phyloP scores from a whole-genome alignment of 2,888 invertebrate species.

The Masnerella sp. region DNA sequence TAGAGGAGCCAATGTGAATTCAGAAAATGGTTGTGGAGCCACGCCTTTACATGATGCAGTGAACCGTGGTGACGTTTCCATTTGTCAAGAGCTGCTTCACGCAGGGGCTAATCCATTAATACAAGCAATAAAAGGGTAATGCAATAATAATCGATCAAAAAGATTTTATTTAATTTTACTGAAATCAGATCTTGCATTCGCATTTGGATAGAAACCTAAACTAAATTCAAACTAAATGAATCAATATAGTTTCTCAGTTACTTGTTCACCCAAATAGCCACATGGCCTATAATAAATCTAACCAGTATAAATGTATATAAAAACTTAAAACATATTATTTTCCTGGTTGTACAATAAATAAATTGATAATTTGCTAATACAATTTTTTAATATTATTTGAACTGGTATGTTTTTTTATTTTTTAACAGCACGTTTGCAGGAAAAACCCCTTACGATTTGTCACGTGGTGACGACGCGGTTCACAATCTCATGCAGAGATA shows the following conservation, averaged over 20 bases:
- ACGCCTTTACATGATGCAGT: constrained; percentile 83
- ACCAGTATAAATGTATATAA: too few species aligned
- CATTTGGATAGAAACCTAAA: too few species aligned
- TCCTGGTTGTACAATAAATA: too few species aligned
- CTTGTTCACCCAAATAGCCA: too few species aligned
- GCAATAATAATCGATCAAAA: constrained; percentile 4
- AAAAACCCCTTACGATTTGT: constrained; percentile 74
- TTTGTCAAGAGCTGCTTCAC: constrained; percentile 79
- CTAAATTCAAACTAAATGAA: too few species aligned
- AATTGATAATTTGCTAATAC: too few species aligned
- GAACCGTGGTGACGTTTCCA: constrained; percentile 78
- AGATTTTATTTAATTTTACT: background rate
- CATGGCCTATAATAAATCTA: too few species aligned
- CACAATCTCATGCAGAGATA: constrained; percentile 69
- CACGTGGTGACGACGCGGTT: constrained; percentile 69
- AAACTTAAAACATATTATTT: too few species aligned
- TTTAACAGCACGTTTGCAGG: constrained; percentile 72
- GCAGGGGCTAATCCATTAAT: constrained; percentile 80
- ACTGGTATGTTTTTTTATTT: too few species aligned
- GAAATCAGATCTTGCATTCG: too few species aligned
- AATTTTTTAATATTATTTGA: too few species aligned
- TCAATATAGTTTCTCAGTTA: too few species aligned
- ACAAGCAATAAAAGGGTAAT: constrained; percentile 79
- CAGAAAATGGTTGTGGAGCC: constrained; percentile 80
- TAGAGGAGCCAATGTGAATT: constrained; percentile 80